A percentile compares a stretch with the other conserved stretches of the same genome.
These are phyloP conservation scores for Nephrocerus scutellatus DNA, from an alignment of 2,888 invertebrate species.

Conservation along the genomic window DNA sequence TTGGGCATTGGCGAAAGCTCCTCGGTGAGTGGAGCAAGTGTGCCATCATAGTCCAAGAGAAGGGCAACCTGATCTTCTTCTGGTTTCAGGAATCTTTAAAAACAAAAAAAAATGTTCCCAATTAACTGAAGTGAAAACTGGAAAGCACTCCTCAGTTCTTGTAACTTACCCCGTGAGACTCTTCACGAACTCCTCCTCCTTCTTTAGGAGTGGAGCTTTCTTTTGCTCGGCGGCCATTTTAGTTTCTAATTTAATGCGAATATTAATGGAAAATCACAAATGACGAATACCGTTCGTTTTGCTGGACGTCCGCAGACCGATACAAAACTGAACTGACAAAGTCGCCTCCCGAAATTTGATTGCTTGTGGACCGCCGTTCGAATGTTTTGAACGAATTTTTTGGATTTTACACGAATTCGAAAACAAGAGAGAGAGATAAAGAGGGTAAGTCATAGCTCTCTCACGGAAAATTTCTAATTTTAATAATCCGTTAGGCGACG, in stretches of 20 bases:
- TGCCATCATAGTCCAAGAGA: slow-evolving; percentile 68
- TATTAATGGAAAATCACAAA: slow-evolving; percentile 6
- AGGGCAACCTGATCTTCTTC: slow-evolving; percentile 60
- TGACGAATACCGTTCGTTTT: slow-evolving; percentile 9
- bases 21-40: slow-evolving; percentile 65
- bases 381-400: too few species aligned
- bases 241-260: slow-evolving; percentile 2
- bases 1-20: slow-evolving; percentile 59
- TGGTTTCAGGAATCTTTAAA: slow-evolving; percentile 51
- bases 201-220: slow-evolving; percentile 45
- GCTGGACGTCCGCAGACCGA: slow-evolving; percentile 38
- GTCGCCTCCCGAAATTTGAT: slow-evolving; percentile 12
- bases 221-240: slow-evolving; percentile 41
- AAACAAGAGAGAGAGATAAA: too few species aligned
- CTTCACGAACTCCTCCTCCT: slow-evolving; percentile 45
- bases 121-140: neutral
- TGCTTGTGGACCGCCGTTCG: slow-evolving; percentile 17
- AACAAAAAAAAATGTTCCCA: slow-evolving; percentile 4
- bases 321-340: slow-evolving; percentile 38
- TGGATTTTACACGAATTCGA: too few species aligned
- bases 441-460: too few species aligned
- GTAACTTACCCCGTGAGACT: slow-evolving; percentile 42
- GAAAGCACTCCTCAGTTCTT: neutral
- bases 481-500: too few species aligned
- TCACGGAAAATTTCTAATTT: too few species aligned